phyloP scores from a whole-genome alignment of 2,113 vertebrate species.

The Oreocharis arfaki region DNA sequence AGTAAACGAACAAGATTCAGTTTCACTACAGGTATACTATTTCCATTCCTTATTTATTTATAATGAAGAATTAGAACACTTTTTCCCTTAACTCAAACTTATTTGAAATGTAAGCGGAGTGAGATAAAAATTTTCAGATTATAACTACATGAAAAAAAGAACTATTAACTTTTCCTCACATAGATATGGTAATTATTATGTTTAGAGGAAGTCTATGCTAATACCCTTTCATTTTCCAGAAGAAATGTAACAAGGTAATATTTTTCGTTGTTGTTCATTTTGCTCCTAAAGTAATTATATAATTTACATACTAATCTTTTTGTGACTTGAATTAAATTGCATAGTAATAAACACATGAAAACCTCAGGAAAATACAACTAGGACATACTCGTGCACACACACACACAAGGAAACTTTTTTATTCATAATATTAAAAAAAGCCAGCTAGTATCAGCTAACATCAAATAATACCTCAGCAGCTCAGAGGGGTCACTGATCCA shows the following conservation, averaged over 20 bases:
- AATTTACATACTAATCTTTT: constrained; percentile 27
- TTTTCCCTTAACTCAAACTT: neutral
- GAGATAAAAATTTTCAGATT: neutral
- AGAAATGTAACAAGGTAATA: neutral
- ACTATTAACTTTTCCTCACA: constrained; percentile 3
- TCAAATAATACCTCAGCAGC: neutral
- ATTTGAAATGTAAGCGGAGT: neutral
- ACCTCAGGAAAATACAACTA: neutral
- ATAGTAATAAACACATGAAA: neutral
- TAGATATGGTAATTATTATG: neutral
- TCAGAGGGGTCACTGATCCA: neutral
- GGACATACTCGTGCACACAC: neutral
- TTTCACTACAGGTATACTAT: neutral
- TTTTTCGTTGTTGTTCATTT: constrained; percentile 26
- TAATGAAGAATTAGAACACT: neutral
- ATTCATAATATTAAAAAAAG: neutral
- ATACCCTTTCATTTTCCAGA: neutral
- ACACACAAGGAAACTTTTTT: neutral
- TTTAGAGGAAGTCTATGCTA: constrained; percentile 1
- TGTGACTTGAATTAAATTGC: constrained; percentile 29
- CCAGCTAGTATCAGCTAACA: neutral
- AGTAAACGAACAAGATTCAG: neutral
- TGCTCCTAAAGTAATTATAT: neutral
- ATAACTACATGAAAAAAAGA: neutral
- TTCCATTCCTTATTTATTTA: neutral